Evolutionary conservation across 2,888 invertebrate genomes (phyloP).

Genomic region (Pogonocherus hispidulus): DNA sequence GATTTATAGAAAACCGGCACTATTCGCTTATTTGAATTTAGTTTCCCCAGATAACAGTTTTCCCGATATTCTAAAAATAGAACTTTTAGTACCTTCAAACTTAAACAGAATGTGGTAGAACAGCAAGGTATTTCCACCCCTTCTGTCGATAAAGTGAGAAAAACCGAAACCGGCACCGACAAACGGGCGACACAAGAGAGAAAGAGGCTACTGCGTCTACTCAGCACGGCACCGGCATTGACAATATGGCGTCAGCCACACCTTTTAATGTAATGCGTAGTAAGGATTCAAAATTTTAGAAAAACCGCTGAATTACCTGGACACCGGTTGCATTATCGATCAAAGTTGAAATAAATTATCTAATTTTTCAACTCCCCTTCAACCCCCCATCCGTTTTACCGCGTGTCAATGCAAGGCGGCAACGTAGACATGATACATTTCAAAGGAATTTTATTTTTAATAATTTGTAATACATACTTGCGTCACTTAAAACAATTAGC

Average conservation of each 20-base stretch:
- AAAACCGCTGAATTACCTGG: conserved; percentile 18
- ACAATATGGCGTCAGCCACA: conserved; percentile 69
- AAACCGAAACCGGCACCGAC: conserved; percentile 36
- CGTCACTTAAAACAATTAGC: conserved; percentile 20
- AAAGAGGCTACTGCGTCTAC: conserved; percentile 41
- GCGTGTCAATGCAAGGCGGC: conserved; percentile 10
- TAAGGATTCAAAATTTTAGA: conserved; percentile 42
- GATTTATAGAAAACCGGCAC: neutral
- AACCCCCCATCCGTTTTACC: neutral
- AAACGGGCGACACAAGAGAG: conserved; percentile 34
- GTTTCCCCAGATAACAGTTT: conserved; percentile 25
- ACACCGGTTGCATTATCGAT: conserved; percentile 28
- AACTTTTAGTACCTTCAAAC: conserved; percentile 40
- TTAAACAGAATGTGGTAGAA: conserved; percentile 37
- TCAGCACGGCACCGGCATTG: conserved; percentile 50
- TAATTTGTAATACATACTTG: conserved; percentile 15
- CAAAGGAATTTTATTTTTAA: conserved; percentile 47
- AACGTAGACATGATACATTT: conserved; percentile 49
- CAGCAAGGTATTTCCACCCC: conserved; percentile 58
- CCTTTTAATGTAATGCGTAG: conserved; percentile 66
- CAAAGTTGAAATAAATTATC: conserved; percentile 7
- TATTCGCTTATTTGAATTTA: neutral
- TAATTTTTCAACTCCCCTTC: conserved; percentile 4
- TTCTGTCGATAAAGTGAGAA: conserved; percentile 56
- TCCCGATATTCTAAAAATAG: conserved; percentile 58